Percentiles rank a stretch among this genome's conserved stretches.
Conservation (phyloP, 2,113 vertebrate species). For the Ancistrus triradiatus region DNA sequence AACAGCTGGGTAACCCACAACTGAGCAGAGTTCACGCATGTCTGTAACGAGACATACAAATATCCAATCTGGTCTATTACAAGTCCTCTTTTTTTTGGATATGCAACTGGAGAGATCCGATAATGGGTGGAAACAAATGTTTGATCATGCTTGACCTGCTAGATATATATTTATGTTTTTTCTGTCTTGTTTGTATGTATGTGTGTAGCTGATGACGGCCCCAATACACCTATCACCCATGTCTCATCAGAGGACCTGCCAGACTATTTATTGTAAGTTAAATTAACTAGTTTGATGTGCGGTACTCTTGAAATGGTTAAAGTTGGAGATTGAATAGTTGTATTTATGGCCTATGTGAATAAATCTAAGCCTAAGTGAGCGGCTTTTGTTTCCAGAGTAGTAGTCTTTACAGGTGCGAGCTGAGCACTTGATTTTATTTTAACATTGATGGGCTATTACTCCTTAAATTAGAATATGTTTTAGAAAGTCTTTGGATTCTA, state of each 20-base stretch:
- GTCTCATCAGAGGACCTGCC: constrained; percentile 63
- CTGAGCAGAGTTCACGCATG: constrained; percentile 46
- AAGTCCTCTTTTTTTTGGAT: constrained; percentile 51
- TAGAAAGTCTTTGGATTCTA: too few species aligned
- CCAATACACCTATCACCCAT: constrained; percentile 55
- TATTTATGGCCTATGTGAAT: background rate
- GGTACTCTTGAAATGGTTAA: background rate
- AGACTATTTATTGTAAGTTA: constrained; percentile 78
- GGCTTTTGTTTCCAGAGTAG: too few species aligned
- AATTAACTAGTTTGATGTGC: background rate
- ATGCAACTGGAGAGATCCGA: constrained; percentile 40
- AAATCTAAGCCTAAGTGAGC: constrained; percentile 5
- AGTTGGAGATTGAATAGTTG: too few species aligned
- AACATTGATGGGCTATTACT: too few species aligned
- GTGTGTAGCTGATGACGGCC: constrained; percentile 53
- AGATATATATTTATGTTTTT: constrained; percentile 47
- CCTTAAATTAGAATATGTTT: too few species aligned
- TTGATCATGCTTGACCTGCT: constrained; percentile 55
- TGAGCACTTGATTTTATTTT: too few species aligned
- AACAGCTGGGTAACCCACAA: constrained; percentile 66
- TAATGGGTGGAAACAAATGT: constrained; percentile 41
- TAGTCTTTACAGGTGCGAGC: constrained; percentile 1
- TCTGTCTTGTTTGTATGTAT: constrained; percentile 13
- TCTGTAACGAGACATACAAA: too few species aligned
- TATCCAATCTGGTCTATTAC: constrained; percentile 45